Base-by-base conservation (phyloP, 2,113 vertebrate species). In the Alethe diademata region DNA sequence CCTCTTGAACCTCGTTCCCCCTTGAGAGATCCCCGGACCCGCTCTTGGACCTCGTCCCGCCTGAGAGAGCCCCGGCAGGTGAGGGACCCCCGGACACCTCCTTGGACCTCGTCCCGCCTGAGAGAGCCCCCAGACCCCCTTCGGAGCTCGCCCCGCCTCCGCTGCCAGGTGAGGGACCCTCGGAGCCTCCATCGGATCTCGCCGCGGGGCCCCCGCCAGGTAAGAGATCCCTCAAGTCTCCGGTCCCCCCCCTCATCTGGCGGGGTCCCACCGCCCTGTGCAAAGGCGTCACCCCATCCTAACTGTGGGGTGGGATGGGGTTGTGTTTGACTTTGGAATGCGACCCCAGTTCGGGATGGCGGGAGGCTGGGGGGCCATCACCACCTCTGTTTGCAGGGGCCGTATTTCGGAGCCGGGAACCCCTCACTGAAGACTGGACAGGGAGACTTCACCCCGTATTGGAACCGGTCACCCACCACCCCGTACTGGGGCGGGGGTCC, bases 301-400 rank as follows among this genome's bases (percentile, higher is more conserved):
- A 7, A 11, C 31, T 33, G 45, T 8, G 60, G 24, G 58, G 23
- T 14, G 50, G 14, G 26, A 25, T 16, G 26, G 24, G 35, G 29
- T 16, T 62, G 50, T n/a, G 38, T 56, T 36, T 40, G 14, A 14
- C 26, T 83, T 95, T 93, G 96, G 89, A 90, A 95, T 80, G 96
- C 54, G 90, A 57, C 25, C 90, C 62, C 81, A 75, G 93, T 83
- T 75, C 79, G 58, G 91, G 74, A 40, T 56, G 40, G 81, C 48
- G 81, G 94, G 78, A 96, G 20, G 13, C 0, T 48, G 92, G 86
- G 94, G 97, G 92, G 90, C 92, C 40, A 47, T 16, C 22, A 5
- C 8, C 61, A 31, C 38, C 26, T 58, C 45, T 31, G 2, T 53
- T n/a, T 23, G 25, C 54, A 18, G 24, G 38, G 23, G 12, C 25